Evolutionary conservation across 2,888 invertebrate species (phyloP).

Genomic region (Cenopis cana): DNA sequence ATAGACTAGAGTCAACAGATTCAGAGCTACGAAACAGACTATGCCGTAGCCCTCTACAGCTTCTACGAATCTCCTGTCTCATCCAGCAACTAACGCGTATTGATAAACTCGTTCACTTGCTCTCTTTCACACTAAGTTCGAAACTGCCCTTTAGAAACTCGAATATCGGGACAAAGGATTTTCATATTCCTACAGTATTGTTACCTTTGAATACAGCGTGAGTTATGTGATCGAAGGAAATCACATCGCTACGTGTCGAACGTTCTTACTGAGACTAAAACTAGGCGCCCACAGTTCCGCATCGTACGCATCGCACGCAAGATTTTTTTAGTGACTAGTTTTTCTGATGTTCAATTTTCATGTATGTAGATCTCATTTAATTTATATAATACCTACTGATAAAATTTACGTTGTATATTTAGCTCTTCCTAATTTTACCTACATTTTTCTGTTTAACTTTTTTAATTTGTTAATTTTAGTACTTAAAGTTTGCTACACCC

Average conservation of each 20-base stretch:
- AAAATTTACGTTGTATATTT: no score
- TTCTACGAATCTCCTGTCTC: neutral
- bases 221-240: constrained; percentile 30
- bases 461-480: no score
- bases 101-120: constrained; percentile 42
- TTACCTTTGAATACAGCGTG: constrained; percentile 44
- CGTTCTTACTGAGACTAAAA: neutral
- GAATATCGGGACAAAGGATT: constrained; percentile 48
- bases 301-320: no score
- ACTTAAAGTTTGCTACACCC: no score
- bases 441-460: no score
- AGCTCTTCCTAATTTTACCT: no score
- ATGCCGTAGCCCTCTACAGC: constrained; percentile 26
- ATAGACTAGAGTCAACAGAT: no score
- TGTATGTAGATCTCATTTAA: no score
- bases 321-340: no score
- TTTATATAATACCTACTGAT: no score
- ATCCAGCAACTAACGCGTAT: constrained; percentile 20
- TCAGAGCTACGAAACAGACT: constrained; percentile 12
- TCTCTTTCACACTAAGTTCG: constrained; percentile 34
- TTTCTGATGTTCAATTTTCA: no score
- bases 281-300: no score
- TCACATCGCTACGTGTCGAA: constrained; percentile 7
- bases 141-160: constrained; percentile 32
- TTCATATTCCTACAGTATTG: constrained; percentile 49